phyloP scores from a whole-genome alignment of 1,140 invertebrate genomes.

The Patella vulgata region DNA sequence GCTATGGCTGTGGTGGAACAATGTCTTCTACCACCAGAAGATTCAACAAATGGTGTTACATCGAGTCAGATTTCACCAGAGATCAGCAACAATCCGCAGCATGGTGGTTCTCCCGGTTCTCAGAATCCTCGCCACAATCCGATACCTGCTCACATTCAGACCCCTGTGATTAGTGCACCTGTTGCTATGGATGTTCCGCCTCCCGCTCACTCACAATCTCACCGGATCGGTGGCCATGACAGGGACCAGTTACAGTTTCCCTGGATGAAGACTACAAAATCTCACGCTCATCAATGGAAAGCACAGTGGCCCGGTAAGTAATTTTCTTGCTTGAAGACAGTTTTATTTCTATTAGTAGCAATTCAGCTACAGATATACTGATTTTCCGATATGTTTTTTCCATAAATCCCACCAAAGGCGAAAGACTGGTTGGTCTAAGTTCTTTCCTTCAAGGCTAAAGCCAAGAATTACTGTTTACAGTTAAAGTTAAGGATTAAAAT shows the following conservation, averaged over 20 bases:
- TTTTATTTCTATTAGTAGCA: background rate
- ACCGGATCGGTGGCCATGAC: conserved; percentile 30
- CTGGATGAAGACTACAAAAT: conserved; percentile 67
- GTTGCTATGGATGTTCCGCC: conserved; percentile 16
- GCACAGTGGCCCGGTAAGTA: conserved; percentile 64
- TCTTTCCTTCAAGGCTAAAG: no score
- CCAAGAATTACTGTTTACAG: no score
- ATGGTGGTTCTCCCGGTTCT: background rate
- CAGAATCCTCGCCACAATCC: conserved; percentile 32
- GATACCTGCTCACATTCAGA: conserved; percentile 50
- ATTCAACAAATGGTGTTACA: conserved; percentile 2
- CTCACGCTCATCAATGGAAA: conserved; percentile 66
- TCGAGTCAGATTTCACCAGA: background rate
- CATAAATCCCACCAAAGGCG: no score
- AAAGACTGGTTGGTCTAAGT: no score
- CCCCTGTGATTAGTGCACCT: conserved; percentile 27
- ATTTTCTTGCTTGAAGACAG: background rate
- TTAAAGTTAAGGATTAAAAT: no score
- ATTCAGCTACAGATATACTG: background rate
- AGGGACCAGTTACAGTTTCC: conserved; percentile 58
- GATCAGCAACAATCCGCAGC: conserved; percentile 5
- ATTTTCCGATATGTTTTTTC: no score
- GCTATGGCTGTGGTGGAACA: conserved; percentile 59
- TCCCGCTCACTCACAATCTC: conserved; percentile 15
- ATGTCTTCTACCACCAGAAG: conserved; percentile 20